These are phyloP conservation scores for Neoniphon sammara DNA, from an alignment of 2,797 vertebrate genomes.

Conservation along the genomic window DNA sequence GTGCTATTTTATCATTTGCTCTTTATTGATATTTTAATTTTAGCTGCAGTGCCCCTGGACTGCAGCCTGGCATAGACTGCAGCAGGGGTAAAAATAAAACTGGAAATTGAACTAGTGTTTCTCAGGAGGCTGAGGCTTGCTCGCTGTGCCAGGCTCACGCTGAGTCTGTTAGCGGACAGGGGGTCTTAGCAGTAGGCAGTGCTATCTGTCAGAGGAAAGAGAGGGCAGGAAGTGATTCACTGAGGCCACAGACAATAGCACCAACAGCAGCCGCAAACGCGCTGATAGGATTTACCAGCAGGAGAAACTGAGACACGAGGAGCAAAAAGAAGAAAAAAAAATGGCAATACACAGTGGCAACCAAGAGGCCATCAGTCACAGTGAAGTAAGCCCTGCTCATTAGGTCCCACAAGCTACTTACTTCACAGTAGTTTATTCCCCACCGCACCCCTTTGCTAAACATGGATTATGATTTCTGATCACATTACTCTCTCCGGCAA, in stretches of 20 bases:
- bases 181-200: slow-evolving; percentile 11
- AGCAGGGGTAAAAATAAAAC: background rate
- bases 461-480: slow-evolving; percentile 52
- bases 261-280: slow-evolving; percentile 12
- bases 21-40: no score
- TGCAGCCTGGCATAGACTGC: background rate
- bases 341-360: background rate
- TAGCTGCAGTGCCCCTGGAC: background rate
- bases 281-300: slow-evolving; percentile 18
- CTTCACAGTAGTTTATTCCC: slow-evolving; percentile 22
- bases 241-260: slow-evolving; percentile 5
- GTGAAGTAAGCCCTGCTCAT: slow-evolving; percentile 30
- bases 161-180: slow-evolving; percentile 5
- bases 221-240: slow-evolving; percentile 20
- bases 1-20: no score
- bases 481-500: slow-evolving; percentile 35
- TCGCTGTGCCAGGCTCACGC: background rate
- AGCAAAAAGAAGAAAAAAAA: background rate
- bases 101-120: background rate
- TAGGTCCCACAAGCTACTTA: slow-evolving; percentile 37
- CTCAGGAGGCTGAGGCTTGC: background rate
- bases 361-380: slow-evolving; percentile 33
- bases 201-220: slow-evolving; percentile 16
- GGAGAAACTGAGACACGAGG: background rate
- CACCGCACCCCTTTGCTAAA: slow-evolving; percentile 15